A percentile compares a stretch with the other conserved stretches of the same genome.
Evolutionary conservation across 2,113 vertebrate genomes (phyloP).

Genomic region (Craseonycteris thonglongyai): DNA sequence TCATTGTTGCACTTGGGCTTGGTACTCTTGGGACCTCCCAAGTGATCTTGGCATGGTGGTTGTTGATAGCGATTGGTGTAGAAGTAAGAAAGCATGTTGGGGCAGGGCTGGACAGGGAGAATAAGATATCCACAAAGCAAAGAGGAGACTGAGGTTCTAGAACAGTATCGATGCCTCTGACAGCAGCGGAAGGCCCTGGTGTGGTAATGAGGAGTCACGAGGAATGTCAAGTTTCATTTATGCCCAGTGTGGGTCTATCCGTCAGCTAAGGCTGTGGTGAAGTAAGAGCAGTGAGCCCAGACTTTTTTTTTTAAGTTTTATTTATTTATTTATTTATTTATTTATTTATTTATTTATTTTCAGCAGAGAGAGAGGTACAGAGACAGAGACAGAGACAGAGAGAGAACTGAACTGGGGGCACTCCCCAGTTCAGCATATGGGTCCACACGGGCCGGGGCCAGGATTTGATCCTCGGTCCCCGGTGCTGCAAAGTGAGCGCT

Average conservation of each 20-base stretch:
- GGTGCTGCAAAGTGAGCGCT: too few species aligned
- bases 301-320: too few species aligned
- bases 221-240: rapidly evolving
- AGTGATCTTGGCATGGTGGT: background rate
- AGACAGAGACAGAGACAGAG: too few species aligned
- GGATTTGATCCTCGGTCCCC: too few species aligned
- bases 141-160: background rate
- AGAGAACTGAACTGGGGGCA: too few species aligned
- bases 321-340: too few species aligned
- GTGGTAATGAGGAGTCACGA: background rate
- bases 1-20: background rate
- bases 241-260: rapidly evolving
- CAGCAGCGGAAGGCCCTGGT: background rate
- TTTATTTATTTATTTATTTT: too few species aligned
- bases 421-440: too few species aligned
- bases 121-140: background rate
- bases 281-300: too few species aligned
- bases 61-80: background rate
- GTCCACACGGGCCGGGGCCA: too few species aligned
- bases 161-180: background rate
- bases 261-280: background rate
- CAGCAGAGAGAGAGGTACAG: too few species aligned
- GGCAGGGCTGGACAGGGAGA: background rate
- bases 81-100: background rate
- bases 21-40: background rate